Evolutionary conservation across 2,797 vertebrate genomes (phyloP), one percentile per base, ranked within the genome.

Genomic region (Tenualosa thibaudeaui): DNA sequence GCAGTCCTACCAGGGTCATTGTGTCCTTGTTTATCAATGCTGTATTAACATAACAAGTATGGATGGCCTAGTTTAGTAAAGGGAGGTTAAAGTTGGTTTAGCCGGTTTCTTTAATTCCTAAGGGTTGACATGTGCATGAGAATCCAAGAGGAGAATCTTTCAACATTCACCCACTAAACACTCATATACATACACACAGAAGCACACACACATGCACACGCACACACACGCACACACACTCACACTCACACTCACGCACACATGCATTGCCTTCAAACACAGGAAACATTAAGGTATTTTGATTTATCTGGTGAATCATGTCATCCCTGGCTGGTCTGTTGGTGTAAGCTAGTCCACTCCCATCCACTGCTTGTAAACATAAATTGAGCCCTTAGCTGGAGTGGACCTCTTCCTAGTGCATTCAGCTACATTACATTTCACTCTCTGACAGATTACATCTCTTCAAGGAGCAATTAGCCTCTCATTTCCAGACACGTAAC

Each of bases 241-340:
- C 15, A 5, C 31, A 40, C 31, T 40, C 62, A 10, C 9, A 10
- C 24, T 31, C 26, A 68, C 9, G 37, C 8, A 24, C 26, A 60
- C 19, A 60, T 31, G 31, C 31, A 31, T 31, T 46, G 46, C 46
- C 4, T 51, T 9, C 50, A 51, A 12, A n/a, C 22, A 68, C 31
- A 31, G 68, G 68, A 75, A 75, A 37, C 17, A 75, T 43, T 75
- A 15, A 43, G 31, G 68, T 17, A 75, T 75, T 75, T 75, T 75
- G 31, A 43, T 75, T 75, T 75, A 75, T 75, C 68, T 75, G 68
- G 37, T 75, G 5, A 1, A 75, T 43, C 65, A 71, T 71, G 65
- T 71, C 26, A 37, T 71, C 15, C 13, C 31, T 26, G 62, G 62
- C 62, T 68, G 62, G 60, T 65, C n/a, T 13, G 13, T 3, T 68